A percentile compares a stretch with the other conserved stretches of the same genome.
Evolutionary conservation across 2,888 invertebrate genomes (phyloP).

Genomic region (Cremastinae sp.): DNA sequence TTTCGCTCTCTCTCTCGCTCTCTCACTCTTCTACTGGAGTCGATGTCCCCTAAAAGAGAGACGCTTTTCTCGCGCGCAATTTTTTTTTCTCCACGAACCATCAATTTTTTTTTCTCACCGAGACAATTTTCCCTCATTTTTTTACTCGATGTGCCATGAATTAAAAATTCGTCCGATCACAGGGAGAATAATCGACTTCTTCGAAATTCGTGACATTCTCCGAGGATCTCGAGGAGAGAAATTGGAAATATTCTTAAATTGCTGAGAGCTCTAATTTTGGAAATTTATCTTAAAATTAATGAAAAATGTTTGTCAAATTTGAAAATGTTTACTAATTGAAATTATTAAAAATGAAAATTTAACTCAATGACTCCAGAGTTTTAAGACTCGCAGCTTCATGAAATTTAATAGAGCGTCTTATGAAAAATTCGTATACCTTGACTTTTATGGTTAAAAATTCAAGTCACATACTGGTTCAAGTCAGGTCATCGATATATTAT

Average conservation of each 20-base stretch:
- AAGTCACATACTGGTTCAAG: too few relatives aligned
- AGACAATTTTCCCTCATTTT: not conserved
- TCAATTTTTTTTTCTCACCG: slow-evolving; percentile 41
- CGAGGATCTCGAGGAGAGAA: slow-evolving; percentile 19
- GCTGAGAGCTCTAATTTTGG: too few relatives aligned
- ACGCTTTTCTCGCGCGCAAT: slow-evolving; percentile 30
- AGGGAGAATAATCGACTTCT: slow-evolving; percentile 56
- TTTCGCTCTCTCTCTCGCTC: slow-evolving; percentile 8
- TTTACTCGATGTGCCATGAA: slow-evolving; percentile 54
- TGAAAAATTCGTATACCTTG: too few relatives aligned
- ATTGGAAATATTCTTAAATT: not conserved
- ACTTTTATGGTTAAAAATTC: too few relatives aligned
- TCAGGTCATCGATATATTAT: too few relatives aligned
- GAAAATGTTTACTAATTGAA: too few relatives aligned
- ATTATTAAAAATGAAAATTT: too few relatives aligned
- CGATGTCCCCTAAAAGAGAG: not conserved
- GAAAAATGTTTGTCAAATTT: too few relatives aligned
- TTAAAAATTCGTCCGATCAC: slow-evolving; percentile 61
- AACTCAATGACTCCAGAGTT: too few relatives aligned
- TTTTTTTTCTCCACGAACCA: slow-evolving; percentile 44
- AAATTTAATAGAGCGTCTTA: too few relatives aligned
- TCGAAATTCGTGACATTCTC: slow-evolving; percentile 3
- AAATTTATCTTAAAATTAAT: too few relatives aligned
- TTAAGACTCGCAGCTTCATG: too few relatives aligned
- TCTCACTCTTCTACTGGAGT: slow-evolving; percentile 13